These are phyloP conservation scores for Drosophila subpulchrella DNA, from an alignment of 1,140 invertebrate genomes.

Conservation along the genomic window DNA sequence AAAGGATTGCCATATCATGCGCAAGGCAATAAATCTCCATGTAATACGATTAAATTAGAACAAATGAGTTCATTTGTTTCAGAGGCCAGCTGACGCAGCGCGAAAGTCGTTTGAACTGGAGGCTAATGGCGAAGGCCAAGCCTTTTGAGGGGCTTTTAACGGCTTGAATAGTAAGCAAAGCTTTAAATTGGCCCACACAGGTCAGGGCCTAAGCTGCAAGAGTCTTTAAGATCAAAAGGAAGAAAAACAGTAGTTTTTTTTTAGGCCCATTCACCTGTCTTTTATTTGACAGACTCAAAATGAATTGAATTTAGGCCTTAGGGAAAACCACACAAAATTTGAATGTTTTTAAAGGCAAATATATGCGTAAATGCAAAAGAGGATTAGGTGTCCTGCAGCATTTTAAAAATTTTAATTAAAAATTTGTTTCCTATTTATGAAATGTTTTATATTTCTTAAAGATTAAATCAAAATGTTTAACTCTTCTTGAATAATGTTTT, in stretches of 20 bases:
- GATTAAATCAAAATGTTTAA: not conserved
- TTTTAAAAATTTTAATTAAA: no score
- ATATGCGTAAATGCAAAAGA: not conserved
- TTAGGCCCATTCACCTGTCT: not conserved
- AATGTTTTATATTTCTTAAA: no score
- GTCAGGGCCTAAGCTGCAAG: slow-evolving; percentile 16
- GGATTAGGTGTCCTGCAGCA: no score
- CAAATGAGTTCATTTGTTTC: slow-evolving; percentile 79
- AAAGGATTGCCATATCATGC: slow-evolving; percentile 71
- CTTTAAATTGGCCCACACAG: slow-evolving; percentile 18
- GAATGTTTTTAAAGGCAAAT: not conserved
- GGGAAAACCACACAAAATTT: not conserved
- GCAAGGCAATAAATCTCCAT: slow-evolving; percentile 72
- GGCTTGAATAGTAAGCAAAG: slow-evolving; percentile 20
- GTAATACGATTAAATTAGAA: slow-evolving; percentile 80
- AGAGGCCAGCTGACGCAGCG: slow-evolving; percentile 36
- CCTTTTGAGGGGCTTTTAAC: slow-evolving; percentile 10
- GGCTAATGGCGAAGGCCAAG: slow-evolving; percentile 24
- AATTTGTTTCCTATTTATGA: no score
- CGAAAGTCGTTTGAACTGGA: slow-evolving; percentile 17
- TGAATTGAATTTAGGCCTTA: not conserved
- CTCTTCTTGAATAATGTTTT: not conserved
- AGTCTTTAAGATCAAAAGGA: slow-evolving; percentile 12
- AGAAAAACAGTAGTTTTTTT: not conserved
- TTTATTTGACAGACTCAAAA: slow-evolving; percentile 14